Base-by-base conservation (phyloP, 2,113 vertebrate species). In the Choloepus hoffmanni region DNA sequence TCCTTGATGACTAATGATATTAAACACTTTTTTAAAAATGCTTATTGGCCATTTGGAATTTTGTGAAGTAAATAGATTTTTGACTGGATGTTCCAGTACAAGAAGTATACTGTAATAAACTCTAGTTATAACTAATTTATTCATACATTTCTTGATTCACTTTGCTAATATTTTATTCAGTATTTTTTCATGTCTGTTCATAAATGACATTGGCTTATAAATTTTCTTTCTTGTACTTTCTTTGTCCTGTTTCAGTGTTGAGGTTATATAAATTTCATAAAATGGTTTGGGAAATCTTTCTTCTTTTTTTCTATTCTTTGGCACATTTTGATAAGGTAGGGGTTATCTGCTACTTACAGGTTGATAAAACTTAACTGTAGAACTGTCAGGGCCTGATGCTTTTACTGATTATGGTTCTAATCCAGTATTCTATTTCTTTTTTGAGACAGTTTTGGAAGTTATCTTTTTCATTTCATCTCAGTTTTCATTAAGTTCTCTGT, bases 401-500 rank as follows among this genome's bases (percentile, higher is more conserved):
- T 92, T 90, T 48, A 67, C 19, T 89, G 58, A 82, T 43, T 76
- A 60, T 60, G 16, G 23, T 43, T 92, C 40, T 95, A 82, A 33
- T 45, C 21, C 23, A 89, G 60, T 28, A 67, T 67, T 72, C 8
- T 86, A 23, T 83, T 81, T 70, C 53, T 55, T 91, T 53, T 36
- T 83, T 95, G 77, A 67, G 90, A 63, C 5, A 48, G 36, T 89
- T 70, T 67, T 65, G 70, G 11, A 53, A 92, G 72, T 85, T 91
- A 65, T 63, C 18, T 33, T 86, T 88, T 93, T 72, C 7, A 58
- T 62, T 77, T 78, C 81, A 24, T 55, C 24, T 86, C 0, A 60
- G 5, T 67, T 86, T 96, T 73, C 50, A 79, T 24, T 68, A 92
- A 15, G 3, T 87, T 82, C 92, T 48, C 67, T 18, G 5, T 67